phyloP scores from a whole-genome alignment of 2,113 vertebrate genomes.

The Nycticryphes semicollaris region DNA sequence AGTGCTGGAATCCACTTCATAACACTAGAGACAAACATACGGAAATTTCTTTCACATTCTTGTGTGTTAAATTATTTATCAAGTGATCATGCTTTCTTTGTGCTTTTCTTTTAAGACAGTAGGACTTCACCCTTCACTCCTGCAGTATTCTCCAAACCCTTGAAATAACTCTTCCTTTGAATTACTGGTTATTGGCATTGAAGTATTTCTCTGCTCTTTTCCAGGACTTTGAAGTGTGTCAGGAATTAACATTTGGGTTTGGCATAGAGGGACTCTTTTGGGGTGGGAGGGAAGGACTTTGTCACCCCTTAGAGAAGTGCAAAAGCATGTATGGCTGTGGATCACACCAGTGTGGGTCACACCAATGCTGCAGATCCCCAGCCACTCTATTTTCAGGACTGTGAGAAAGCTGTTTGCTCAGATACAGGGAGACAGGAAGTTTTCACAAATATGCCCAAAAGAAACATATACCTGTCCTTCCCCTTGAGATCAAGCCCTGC shows the following conservation, averaged over 20 bases:
- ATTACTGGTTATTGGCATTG: neutral
- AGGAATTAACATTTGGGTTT: neutral
- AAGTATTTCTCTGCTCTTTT: neutral
- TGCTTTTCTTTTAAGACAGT: constrained; percentile 20
- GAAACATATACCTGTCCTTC: neutral
- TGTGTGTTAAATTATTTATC: constrained; percentile 52
- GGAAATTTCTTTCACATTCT: constrained; percentile 24
- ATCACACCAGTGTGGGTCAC: too few relatives aligned
- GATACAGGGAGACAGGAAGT: rapidly evolving
- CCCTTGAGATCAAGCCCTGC: neutral
- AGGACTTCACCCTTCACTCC: constrained; percentile 4
- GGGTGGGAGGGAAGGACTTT: neutral
- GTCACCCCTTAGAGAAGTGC: neutral
- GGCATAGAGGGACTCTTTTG: neutral
- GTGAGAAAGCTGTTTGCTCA: neutral
- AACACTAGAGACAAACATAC: neutral
- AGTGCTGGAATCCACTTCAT: neutral
- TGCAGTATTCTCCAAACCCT: neutral
- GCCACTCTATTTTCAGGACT: neutral
- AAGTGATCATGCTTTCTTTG: constrained; percentile 20
- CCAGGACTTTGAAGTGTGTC: neutral
- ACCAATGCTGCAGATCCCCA: neutral
- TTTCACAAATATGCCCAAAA: neutral
- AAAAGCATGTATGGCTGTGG: too few relatives aligned
- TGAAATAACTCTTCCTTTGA: constrained; percentile 32